These are phyloP conservation scores for Thamnaconus septentrionalis DNA, from an alignment of 2,113 vertebrate species.

Conservation along the genomic window DNA sequence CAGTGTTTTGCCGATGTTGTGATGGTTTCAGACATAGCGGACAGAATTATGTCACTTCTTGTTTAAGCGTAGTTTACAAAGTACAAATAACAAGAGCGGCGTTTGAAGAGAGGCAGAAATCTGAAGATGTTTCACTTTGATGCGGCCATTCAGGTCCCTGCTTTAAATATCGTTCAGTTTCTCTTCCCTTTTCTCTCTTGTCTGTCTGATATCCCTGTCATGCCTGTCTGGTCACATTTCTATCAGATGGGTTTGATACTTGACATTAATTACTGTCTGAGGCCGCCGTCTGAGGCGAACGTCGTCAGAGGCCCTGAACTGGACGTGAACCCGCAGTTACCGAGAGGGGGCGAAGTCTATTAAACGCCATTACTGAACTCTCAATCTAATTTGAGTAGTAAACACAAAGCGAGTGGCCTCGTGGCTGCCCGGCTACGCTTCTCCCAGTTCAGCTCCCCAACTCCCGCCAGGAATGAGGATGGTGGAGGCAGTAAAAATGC, in stretches of 20 bases:
- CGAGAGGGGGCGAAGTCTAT: constrained; percentile 46
- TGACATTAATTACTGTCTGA: constrained; percentile 37
- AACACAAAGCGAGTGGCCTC: constrained; percentile 23
- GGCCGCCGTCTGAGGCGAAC: constrained; percentile 34
- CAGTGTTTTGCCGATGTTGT: too few relatives aligned
- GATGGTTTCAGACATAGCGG: too few relatives aligned
- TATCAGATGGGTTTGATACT: constrained; percentile 38
- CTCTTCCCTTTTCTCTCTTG: too few relatives aligned
- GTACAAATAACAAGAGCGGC: too few relatives aligned
- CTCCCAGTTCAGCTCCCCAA: constrained; percentile 19
- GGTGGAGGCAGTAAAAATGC: constrained; percentile 35
- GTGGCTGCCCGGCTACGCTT: constrained; percentile 26
- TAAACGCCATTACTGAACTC: constrained; percentile 67
- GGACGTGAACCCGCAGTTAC: constrained; percentile 55
- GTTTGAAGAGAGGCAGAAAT: too few relatives aligned
- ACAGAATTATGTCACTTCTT: too few relatives aligned
- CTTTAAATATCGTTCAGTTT: too few relatives aligned
- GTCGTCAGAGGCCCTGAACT: constrained; percentile 58
- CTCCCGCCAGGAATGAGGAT: constrained; percentile 24
- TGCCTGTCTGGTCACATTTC: neutral
- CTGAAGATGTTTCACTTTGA: too few relatives aligned
- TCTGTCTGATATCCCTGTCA: neutral
- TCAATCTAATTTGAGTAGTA: constrained; percentile 51
- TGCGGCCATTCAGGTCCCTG: too few relatives aligned
- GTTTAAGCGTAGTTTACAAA: too few relatives aligned